phyloP scores from a whole-genome alignment of 2,797 vertebrate genomes.

The Morelia viridis region DNA sequence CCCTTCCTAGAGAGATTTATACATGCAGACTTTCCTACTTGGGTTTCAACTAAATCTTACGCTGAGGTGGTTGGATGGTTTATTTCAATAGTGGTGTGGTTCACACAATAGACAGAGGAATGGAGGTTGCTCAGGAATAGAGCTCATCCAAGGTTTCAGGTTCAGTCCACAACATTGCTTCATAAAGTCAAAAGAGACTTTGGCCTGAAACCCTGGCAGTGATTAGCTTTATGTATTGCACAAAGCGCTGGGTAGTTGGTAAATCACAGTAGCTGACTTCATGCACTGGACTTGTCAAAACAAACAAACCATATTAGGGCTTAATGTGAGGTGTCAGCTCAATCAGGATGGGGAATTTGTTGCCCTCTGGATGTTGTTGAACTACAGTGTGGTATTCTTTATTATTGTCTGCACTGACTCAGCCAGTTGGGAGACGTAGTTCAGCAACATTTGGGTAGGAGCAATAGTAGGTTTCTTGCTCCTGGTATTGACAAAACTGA shows the following conservation, averaged over 20 bases:
- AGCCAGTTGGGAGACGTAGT: not conserved
- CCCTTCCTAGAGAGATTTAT: not conserved
- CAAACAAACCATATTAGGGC: not conserved
- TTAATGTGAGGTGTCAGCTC: not conserved
- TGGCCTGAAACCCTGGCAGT: not conserved
- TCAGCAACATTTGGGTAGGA: not conserved
- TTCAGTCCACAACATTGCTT: not conserved
- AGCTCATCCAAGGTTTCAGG: not conserved
- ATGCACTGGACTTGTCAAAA: not conserved
- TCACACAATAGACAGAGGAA: not conserved
- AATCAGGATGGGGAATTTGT: not conserved
- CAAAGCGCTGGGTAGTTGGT: not conserved
- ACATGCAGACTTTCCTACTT: not conserved
- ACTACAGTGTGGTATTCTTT: not conserved
- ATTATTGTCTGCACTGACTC: not conserved
- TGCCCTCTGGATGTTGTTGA: not conserved
- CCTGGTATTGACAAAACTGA: not conserved
- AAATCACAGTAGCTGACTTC: not conserved
- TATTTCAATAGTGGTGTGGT: not conserved
- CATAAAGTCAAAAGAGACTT: not conserved
- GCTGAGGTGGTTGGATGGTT: not conserved
- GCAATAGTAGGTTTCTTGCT: not conserved
- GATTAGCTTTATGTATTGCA: not conserved
- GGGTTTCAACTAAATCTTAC: not conserved
- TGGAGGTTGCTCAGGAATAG: not conserved